A percentile compares a stretch with the other conserved stretches of the same genome.
These are phyloP conservation scores for Sylvietta virens DNA, from an alignment of 2,113 vertebrate genomes.

Conservation along the genomic window DNA sequence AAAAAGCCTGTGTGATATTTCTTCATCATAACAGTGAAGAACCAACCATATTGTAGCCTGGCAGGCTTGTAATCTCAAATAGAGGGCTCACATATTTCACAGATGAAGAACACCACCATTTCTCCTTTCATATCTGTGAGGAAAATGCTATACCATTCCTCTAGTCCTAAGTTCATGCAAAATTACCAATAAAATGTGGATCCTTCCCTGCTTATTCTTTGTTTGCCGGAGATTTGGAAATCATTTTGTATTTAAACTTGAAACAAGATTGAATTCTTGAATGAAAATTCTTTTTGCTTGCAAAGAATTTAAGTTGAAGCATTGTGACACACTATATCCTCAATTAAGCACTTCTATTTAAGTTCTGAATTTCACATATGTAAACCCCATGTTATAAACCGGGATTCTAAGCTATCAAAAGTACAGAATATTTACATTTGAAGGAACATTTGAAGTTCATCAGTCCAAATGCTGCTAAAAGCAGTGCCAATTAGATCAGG, in stretches of 20 bases:
- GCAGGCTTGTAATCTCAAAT: not conserved
- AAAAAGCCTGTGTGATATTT: not conserved
- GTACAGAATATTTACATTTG: not conserved
- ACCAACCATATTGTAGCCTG: not conserved
- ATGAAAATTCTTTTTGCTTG: not conserved
- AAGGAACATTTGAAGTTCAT: not conserved
- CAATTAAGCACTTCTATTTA: not conserved
- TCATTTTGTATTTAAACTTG: not conserved
- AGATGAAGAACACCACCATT: not conserved
- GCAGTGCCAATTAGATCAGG: not conserved
- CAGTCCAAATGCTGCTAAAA: not conserved
- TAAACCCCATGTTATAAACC: not conserved
- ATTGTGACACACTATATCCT: not conserved
- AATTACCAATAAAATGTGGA: not conserved
- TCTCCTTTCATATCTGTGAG: not conserved
- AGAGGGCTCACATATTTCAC: not conserved
- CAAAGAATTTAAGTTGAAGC: not conserved
- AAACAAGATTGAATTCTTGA: no score
- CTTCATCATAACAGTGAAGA: not conserved
- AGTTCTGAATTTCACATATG: not conserved
- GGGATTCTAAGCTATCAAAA: not conserved
- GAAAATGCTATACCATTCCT: not conserved
- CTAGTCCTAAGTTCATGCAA: not conserved
- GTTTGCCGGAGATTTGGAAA: not conserved
- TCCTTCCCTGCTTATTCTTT: not conserved